Evolutionary conservation across 2,797 vertebrate species (phyloP).

Genomic region (Sternarchorhynchus goeldii): DNA sequence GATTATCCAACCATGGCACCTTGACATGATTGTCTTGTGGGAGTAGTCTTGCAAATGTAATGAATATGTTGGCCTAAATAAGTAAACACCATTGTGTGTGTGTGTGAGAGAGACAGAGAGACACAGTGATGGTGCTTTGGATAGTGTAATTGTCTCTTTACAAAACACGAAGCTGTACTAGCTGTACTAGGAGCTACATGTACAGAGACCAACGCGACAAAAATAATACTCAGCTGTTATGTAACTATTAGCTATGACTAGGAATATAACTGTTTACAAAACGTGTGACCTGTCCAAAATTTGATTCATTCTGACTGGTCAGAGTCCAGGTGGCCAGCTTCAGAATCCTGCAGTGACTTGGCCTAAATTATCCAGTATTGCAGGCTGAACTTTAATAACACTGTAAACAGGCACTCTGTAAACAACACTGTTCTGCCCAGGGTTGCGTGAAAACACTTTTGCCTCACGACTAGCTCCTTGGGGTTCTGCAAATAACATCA

Average conservation of each 20-base stretch:
- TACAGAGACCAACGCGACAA: not conserved
- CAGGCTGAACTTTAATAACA: conserved; percentile 20
- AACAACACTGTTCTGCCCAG: not conserved
- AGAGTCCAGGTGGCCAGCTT: conserved; percentile 13
- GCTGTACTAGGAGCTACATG: not conserved
- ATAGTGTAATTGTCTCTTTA: not conserved
- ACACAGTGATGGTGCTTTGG: not conserved
- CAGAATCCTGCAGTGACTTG: conserved; percentile 7
- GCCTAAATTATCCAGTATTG: conserved; percentile 7
- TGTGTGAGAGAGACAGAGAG: not conserved
- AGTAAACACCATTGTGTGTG: conserved; percentile 18
- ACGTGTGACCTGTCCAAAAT: not conserved
- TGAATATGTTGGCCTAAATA: conserved; percentile 46
- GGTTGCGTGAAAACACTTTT: conserved; percentile 1
- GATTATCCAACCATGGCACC: conserved; percentile 39
- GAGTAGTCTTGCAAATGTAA: conserved; percentile 41
- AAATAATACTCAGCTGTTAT: not conserved
- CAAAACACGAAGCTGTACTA: not conserved
- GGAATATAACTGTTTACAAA: not conserved
- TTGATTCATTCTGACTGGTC: not conserved
- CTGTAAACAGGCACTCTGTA: not conserved
- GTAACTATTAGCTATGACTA: not conserved
- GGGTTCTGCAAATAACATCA: not conserved
- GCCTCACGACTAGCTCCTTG: not conserved
- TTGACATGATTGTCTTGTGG: conserved; percentile 35